phyloP scores from a whole-genome alignment of 2,113 vertebrate genomes.

The Sinocyclocheilus grahami region DNA sequence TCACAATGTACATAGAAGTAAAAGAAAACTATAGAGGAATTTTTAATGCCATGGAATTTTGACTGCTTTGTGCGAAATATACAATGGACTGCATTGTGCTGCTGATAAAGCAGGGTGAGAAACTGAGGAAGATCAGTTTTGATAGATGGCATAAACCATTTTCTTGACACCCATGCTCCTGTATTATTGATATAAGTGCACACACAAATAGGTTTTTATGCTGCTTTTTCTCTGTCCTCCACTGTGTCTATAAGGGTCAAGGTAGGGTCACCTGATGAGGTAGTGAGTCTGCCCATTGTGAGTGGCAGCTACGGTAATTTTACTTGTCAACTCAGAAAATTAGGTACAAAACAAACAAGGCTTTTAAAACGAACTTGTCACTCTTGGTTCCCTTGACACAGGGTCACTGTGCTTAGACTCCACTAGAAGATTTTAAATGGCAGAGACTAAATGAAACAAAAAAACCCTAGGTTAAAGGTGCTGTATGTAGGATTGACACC shows the following conservation, averaged over 20 bases:
- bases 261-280: conserved; percentile 63
- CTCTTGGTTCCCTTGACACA: conserved; percentile 80
- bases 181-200: not conserved
- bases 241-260: conserved; percentile 51
- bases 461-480: no score
- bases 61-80: not conserved
- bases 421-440: conserved; percentile 26
- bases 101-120: no score
- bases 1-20: no score
- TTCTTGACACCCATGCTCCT: not conserved
- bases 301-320: conserved; percentile 82
- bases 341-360: conserved; percentile 85
- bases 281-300: conserved; percentile 63
- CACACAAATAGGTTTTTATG: not conserved
- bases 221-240: not conserved
- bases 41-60: not conserved
- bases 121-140: not conserved
- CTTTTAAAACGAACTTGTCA: conserved; percentile 88
- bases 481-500: no score
- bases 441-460: not conserved
- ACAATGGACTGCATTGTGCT: not conserved
- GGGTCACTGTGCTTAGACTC: conserved; percentile 31
- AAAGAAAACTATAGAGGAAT: not conserved
- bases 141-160: not conserved
- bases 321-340: conserved; percentile 83